A percentile compares a stretch with the other conserved stretches of the same genome.
phyloP scores from a whole-genome alignment of 2,888 invertebrate species.

The Polymixis flavicincta region DNA sequence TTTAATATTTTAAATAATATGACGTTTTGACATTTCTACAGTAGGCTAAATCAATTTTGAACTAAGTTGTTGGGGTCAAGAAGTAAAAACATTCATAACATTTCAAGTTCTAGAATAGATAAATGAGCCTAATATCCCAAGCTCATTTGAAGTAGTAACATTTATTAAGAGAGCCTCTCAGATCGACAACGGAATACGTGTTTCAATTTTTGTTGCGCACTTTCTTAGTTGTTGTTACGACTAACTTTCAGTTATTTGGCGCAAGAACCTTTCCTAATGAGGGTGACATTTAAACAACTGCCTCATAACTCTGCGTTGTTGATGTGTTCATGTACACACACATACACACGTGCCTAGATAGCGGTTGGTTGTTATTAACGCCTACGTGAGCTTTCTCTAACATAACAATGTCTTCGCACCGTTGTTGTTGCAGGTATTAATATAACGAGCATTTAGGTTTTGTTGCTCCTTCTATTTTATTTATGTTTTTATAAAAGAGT shows the following conservation, averaged over 20 bases:
- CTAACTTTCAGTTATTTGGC: constrained; percentile 44
- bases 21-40: neutral
- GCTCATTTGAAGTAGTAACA: neutral
- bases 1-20: too few species aligned
- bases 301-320: constrained; percentile 66
- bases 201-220: constrained; percentile 47
- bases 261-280: constrained; percentile 74
- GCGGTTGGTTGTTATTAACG: constrained; percentile 69
- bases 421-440: constrained; percentile 30
- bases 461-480: neutral
- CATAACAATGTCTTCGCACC: constrained; percentile 51
- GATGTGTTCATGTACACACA: constrained; percentile 53
- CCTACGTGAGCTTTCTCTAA: constrained; percentile 66
- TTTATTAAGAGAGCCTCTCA: constrained; percentile 13
- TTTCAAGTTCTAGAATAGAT: constrained; percentile 1
- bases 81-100: too few species aligned
- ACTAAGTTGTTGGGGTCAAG: too few species aligned
- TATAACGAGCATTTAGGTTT: constrained; percentile 11
- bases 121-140: neutral
- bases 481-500: neutral
- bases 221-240: constrained; percentile 41
- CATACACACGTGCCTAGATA: constrained; percentile 64
- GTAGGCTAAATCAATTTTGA: neutral
- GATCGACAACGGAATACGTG: constrained; percentile 24
- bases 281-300: constrained; percentile 79